Evolutionary conservation across 2,113 vertebrate genomes (phyloP).

Genomic region (Mellivora capensis): DNA sequence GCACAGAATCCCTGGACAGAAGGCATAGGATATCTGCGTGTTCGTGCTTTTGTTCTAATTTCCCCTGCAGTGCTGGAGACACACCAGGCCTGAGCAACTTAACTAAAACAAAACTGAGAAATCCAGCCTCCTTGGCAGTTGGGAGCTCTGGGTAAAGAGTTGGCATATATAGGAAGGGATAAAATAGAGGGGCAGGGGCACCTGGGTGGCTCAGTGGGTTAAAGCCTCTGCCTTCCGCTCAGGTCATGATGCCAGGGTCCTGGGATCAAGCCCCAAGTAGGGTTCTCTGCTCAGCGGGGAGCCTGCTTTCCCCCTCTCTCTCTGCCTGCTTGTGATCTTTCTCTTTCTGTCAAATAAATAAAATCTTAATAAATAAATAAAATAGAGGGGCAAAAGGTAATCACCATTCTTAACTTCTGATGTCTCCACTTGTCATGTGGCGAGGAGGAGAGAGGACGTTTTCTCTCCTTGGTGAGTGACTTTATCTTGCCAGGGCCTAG

Average conservation of each 20-base stretch:
- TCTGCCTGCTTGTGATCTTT: no score
- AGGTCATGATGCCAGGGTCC: no score
- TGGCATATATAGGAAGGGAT: not conserved
- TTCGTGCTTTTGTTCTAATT: not conserved
- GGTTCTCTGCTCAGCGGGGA: no score
- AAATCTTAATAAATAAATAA: not conserved
- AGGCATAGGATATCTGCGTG: not conserved
- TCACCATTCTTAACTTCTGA: not conserved
- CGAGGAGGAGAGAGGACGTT: not conserved
- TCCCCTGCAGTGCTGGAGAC: not conserved
- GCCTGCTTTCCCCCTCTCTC: no score
- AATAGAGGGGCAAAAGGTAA: not conserved
- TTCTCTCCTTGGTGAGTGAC: not conserved
- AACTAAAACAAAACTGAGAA: not conserved
- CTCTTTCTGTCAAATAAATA: no score
- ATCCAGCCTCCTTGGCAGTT: not conserved
- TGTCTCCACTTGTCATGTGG: not conserved
- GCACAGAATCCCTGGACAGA: not conserved
- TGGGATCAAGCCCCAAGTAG: no score
- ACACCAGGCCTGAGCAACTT: not conserved
- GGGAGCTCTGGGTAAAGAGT: not conserved
- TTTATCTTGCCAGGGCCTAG: constrained; percentile 37
- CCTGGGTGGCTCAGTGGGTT: no score
- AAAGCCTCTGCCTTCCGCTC: no score
- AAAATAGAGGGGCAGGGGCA: not conserved